These are phyloP conservation scores for Trichacis sp. DNA, from an alignment of 2,888 invertebrate species.

Conservation along the genomic window DNA sequence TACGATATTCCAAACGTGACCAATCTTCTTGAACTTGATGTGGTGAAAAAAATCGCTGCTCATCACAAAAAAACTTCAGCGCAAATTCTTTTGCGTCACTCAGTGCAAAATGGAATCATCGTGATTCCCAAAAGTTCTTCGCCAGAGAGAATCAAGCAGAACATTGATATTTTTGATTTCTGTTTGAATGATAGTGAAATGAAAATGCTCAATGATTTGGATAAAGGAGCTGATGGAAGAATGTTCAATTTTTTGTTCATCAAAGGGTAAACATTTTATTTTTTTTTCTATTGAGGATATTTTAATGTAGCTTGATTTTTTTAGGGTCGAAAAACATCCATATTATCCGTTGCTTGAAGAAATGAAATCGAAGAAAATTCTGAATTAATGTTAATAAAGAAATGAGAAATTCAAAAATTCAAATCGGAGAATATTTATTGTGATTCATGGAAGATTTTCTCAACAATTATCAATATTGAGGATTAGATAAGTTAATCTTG, in stretches of 20 bases:
- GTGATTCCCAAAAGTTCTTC: constrained; percentile 86
- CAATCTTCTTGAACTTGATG: constrained; percentile 74
- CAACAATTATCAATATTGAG: too few species aligned
- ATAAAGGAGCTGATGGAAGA: constrained; percentile 74
- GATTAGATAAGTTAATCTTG: too few species aligned
- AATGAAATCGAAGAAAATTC: constrained; percentile 16
- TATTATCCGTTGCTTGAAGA: constrained; percentile 75
- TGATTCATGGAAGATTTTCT: too few species aligned
- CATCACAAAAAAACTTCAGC: constrained; percentile 76
- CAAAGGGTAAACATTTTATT: constrained; percentile 67
- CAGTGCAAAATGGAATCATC: constrained; percentile 76
- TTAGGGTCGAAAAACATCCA: constrained; percentile 77
- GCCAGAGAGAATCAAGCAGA: constrained; percentile 77
- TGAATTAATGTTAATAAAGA: too few species aligned
- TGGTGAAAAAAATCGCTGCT: constrained; percentile 73
- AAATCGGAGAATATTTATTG: too few species aligned
- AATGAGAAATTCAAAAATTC: too few species aligned
- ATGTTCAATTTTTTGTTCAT: constrained; percentile 76
- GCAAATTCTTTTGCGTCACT: constrained; percentile 79
- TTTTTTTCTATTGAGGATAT: too few species aligned
- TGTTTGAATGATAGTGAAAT: constrained; percentile 73
- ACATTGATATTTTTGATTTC: constrained; percentile 78
- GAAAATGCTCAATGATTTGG: constrained; percentile 72
- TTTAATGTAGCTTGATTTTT: too few species aligned
- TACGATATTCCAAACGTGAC: constrained; percentile 66